Evolutionary conservation across 2,113 vertebrate species (phyloP).

Genomic region (Tenrec ecaudatus): DNA sequence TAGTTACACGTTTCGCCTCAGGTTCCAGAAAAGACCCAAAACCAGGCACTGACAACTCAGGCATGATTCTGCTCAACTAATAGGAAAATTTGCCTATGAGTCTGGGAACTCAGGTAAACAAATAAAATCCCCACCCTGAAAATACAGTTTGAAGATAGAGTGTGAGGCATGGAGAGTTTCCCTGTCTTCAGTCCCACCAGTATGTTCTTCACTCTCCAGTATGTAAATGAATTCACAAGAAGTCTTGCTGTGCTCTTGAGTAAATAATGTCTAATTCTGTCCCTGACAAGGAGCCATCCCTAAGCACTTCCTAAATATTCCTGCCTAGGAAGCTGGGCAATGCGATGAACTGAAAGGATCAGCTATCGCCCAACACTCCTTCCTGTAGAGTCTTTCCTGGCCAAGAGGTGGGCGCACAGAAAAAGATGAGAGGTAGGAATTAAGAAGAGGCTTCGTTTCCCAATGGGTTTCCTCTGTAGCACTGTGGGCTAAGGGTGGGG

Average conservation of each 20-base stretch:
- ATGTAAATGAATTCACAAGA: constrained; percentile 63
- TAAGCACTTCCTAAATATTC: constrained; percentile 58
- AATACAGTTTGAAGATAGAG: constrained; percentile 9
- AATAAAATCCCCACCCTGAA: constrained; percentile 49
- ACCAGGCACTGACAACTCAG: constrained; percentile 2
- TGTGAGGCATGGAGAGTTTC: background rate
- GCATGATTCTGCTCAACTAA: background rate
- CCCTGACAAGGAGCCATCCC: constrained; percentile 46
- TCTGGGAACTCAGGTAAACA: constrained; percentile 27
- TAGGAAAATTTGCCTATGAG: constrained; percentile 43
- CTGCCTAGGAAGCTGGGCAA: constrained; percentile 2
- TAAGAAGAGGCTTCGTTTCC: background rate
- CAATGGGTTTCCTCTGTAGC: no score
- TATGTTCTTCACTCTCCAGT: constrained; percentile 54
- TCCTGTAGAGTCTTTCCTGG: background rate
- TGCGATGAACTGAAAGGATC: constrained; percentile 19
- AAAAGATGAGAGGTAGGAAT: background rate
- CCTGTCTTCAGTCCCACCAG: constrained; percentile 35
- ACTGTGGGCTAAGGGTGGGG: no score
- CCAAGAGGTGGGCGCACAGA: background rate
- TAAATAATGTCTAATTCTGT: constrained; percentile 67
- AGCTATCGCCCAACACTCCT: constrained; percentile 9
- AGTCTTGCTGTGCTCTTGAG: constrained; percentile 19
- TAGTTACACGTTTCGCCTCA: background rate
- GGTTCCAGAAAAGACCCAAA: constrained; percentile 28